These are phyloP conservation scores for Ceyx cyanopectus DNA, from an alignment of 2,113 vertebrate genomes.

Conservation along the genomic window DNA sequence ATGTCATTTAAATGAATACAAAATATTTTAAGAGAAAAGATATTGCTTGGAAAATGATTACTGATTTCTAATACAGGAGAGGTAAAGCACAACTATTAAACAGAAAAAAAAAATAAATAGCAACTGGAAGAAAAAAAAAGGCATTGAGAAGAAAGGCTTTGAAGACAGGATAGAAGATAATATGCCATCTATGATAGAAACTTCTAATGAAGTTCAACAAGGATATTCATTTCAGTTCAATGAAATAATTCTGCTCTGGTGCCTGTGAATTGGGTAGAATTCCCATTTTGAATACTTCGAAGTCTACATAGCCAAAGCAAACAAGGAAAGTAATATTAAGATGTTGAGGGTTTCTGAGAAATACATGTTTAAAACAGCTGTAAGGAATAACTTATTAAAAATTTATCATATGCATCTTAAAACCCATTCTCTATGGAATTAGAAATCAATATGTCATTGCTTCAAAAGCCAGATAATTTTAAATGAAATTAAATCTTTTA, in stretches of 20 bases:
- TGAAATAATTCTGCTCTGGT: not conserved
- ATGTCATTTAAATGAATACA: not conserved
- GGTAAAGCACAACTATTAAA: not conserved
- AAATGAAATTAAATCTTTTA: constrained; percentile 1
- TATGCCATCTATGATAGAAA: not conserved
- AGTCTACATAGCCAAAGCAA: not conserved
- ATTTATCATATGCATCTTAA: constrained; percentile 3
- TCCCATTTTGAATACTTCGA: not conserved
- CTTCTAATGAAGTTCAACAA: too few relatives aligned
- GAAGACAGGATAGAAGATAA: not conserved
- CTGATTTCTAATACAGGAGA: not conserved
- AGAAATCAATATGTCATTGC: not conserved
- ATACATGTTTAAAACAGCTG: not conserved
- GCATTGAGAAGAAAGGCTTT: not conserved
- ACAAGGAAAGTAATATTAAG: not conserved
- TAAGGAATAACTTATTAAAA: not conserved
- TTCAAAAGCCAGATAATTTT: not conserved
- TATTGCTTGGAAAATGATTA: not conserved
- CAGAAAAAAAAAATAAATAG: not conserved
- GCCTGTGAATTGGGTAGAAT: not conserved
- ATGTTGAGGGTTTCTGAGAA: not conserved
- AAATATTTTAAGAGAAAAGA: not conserved
- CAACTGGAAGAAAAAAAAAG: not conserved
- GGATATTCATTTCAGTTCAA: not conserved
- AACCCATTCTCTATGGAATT: not conserved